Percentiles rank a stretch among this genome's conserved stretches.
These are phyloP conservation scores for Chrysodeixis includens DNA, from an alignment of 2,888 invertebrate genomes.

Conservation along the genomic window DNA sequence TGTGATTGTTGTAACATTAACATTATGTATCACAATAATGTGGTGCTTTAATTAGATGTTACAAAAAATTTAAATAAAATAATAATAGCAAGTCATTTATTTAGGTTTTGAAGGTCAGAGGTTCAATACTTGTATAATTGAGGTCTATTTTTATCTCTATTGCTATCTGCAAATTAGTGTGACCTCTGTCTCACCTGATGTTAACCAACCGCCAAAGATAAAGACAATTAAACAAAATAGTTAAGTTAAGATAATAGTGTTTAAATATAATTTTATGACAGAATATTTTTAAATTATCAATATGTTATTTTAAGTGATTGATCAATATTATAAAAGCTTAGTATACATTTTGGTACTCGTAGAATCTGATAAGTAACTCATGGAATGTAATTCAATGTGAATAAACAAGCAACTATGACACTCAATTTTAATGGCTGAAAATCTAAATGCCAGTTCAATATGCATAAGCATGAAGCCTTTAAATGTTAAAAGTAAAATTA, in stretches of 20 bases:
- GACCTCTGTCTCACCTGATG: background rate
- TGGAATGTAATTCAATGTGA: too few relatives aligned
- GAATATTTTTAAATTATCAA: too few relatives aligned
- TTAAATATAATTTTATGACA: too few relatives aligned
- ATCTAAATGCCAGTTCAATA: too few relatives aligned
- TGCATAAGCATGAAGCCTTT: too few relatives aligned
- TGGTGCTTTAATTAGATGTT: background rate
- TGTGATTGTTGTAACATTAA: background rate
- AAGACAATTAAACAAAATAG: background rate
- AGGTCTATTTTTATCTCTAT: background rate
- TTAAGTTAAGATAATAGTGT: background rate
- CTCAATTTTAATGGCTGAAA: too few relatives aligned
- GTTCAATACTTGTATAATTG: slow-evolving; percentile 2
- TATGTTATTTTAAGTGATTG: too few relatives aligned
- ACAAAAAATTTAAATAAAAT: background rate
- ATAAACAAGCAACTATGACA: too few relatives aligned
- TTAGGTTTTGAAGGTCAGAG: background rate
- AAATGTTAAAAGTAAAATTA: too few relatives aligned
- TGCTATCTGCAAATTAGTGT: background rate
- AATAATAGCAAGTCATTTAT: slow-evolving; percentile 3
- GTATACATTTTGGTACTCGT: too few relatives aligned
- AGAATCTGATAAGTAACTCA: too few relatives aligned
- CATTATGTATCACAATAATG: background rate
- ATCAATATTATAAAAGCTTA: too few relatives aligned
- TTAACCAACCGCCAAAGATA: background rate